Percentiles rank a stretch among this genome's conserved stretches.
phyloP scores from a whole-genome alignment of 2,113 vertebrate species.

The Indicator maculatus region DNA sequence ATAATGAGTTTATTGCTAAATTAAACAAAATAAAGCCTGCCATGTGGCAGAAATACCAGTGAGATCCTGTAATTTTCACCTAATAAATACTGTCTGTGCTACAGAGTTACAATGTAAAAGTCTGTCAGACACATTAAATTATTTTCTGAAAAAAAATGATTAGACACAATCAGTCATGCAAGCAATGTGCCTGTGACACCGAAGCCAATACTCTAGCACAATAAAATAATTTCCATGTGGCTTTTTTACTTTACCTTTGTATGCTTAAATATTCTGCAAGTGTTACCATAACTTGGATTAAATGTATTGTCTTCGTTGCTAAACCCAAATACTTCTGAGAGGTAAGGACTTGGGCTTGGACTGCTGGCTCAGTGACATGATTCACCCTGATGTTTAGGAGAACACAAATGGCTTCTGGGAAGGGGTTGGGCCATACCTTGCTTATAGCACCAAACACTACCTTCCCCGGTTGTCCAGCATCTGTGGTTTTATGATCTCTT shows the following conservation, averaged over 20 bases:
- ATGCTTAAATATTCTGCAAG: neutral
- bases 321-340: neutral
- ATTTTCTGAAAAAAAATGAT: neutral
- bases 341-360: neutral
- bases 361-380: neutral
- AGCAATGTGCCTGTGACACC: neutral
- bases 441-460: neutral
- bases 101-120: neutral
- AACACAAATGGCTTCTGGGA: neutral
- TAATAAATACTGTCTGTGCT: conserved; percentile 6
- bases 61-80: conserved; percentile 32
- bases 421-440: neutral
- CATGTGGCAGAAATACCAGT: conserved; percentile 57
- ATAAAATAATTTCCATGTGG: neutral
- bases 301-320: neutral
- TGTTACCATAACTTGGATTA: neutral
- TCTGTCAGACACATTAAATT: neutral
- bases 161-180: neutral
- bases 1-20: conserved; percentile 78
- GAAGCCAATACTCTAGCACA: neutral
- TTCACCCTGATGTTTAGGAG: neutral
- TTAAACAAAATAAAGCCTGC: conserved; percentile 72
- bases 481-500: neutral
- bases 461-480: neutral
- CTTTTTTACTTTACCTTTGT: neutral